Evolutionary conservation across 2,113 vertebrate genomes (phyloP), one percentile per base, ranked within the genome.

Genomic region (Telmatochromis sp.): DNA sequence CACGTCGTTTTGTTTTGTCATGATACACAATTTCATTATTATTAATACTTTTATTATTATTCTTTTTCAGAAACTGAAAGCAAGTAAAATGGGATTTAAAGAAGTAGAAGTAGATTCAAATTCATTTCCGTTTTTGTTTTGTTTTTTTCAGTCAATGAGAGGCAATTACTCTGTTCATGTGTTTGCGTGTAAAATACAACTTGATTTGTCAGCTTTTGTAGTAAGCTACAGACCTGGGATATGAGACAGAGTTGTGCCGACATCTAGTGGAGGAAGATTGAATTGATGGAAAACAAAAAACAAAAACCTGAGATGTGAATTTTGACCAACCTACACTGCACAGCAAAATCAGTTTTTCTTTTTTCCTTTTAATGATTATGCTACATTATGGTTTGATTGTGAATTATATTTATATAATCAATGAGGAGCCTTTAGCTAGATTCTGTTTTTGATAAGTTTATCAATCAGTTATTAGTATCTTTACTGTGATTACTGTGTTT

Each of bases 181-280:
- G 21, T 47, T 73, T 9, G 19, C 21, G 4, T 9, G 17, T 19
- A 28, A 49, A 28, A 31, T 51, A 2, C 6, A 57, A 3, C 1
- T 70, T 57, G 2, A 75, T 65, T 75, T 28, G 42, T 19, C 23
- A 75, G 15, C 13, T 49, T 7, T 78, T 78, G 70, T 17, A 28
- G 70, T 19, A 28, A 17, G 4, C 23, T 11, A 28, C 42, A 28
- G 15, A 53, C 47, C 35, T 58, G 45, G 17, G 73, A 78, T 11
- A 23, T 37, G 10, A 60, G 31, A 84, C 40, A 86, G 85, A 79
- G 31, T 63, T 87, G 55, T 73, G 54, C 9, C 83, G 93, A 83
- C 93, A 95, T 95, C 93, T 94, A 87, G 92, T 89, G 94, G 91
- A 85, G 28, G 9, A 23, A 42, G 4, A 86, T 73, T 63, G 1